Base-by-base conservation (phyloP, 2,113 vertebrate species). In the Scophthalmus maximus region DNA sequence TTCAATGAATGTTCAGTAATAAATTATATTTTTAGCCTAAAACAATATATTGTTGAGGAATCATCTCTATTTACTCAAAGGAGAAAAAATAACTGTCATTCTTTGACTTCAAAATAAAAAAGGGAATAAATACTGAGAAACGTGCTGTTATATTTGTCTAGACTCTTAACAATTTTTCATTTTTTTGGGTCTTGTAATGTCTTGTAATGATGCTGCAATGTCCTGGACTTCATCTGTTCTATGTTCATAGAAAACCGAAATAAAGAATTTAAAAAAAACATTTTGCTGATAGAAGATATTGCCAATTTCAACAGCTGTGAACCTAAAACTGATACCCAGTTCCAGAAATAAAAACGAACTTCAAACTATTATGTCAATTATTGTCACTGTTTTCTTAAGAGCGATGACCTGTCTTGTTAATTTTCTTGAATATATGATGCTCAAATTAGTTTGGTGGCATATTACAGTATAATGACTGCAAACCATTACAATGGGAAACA, bases 341-440 rank as follows among this genome's bases (percentile, higher is more conserved):
- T 56, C 36, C 34, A 58, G 27, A 68, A 86, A 90, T 87, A 83
- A 84, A n/a, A 87, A 70, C 20, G 2, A 49, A 57, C 40, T 27
- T 10, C 4, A 62, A 67, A 61, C 47, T 44, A n/a, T 55, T 4
- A 27, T 5, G 4, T 47, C 5, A 6, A 20, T 4, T 18, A 3
- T 7, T 59, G 8, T 63, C 1, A 22, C n/a, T 68, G 4, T 82
- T 61, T 58, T 55, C 15, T 55, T 15, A n/a, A n/a, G n/a, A n/a
- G n/a, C n/a, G n/a, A n/a, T n/a, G n/a, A n/a, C n/a, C n/a, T n/a
- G n/a, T n/a, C n/a, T n/a, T n/a, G n/a, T n/a, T n/a, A n/a, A n/a
- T n/a, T n/a, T n/a, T n/a, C n/a, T n/a, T n/a, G n/a, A n/a, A n/a
- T n/a, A n/a, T 40, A 15, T 17, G 36, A 40, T 40, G 7, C 36